phyloP scores from a whole-genome alignment of 2,888 invertebrate genomes.

The Hofmannophila pseudospretella region DNA sequence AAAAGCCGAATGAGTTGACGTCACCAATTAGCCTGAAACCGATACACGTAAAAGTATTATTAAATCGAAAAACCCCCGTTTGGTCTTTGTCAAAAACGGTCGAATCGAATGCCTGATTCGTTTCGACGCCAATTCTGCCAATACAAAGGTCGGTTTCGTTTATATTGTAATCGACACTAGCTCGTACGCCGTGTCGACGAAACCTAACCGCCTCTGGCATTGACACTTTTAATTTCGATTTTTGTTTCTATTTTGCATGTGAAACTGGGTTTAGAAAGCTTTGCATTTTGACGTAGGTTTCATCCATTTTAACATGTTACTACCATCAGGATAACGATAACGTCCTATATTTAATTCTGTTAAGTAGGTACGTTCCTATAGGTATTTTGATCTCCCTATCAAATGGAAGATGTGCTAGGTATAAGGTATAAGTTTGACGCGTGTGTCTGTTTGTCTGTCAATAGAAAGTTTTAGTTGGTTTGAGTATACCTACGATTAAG shows the following conservation, averaged over 20 bases:
- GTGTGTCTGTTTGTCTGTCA: too few species aligned
- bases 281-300: background rate
- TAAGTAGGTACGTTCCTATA: too few species aligned
- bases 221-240: slow-evolving; percentile 50
- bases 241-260: background rate
- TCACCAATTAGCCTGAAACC: background rate
- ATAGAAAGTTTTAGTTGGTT: too few species aligned
- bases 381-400: too few species aligned
- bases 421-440: too few species aligned
- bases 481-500: too few species aligned
- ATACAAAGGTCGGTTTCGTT: slow-evolving; percentile 17
- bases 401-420: too few species aligned
- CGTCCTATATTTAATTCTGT: too few species aligned
- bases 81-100: background rate
- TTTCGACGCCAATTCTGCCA: slow-evolving; percentile 14
- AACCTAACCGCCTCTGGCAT: slow-evolving; percentile 21
- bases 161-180: slow-evolving; percentile 21
- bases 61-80: background rate
- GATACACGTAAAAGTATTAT: background rate
- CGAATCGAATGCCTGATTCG: slow-evolving; percentile 4
- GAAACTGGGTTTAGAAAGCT: background rate
- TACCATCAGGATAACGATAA: too few species aligned
- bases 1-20: too few species aligned
- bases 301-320: too few species aligned
- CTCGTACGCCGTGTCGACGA: slow-evolving; percentile 1